phyloP scores from a whole-genome alignment of 1,140 invertebrate genomes.

The Holotrichia oblita region DNA sequence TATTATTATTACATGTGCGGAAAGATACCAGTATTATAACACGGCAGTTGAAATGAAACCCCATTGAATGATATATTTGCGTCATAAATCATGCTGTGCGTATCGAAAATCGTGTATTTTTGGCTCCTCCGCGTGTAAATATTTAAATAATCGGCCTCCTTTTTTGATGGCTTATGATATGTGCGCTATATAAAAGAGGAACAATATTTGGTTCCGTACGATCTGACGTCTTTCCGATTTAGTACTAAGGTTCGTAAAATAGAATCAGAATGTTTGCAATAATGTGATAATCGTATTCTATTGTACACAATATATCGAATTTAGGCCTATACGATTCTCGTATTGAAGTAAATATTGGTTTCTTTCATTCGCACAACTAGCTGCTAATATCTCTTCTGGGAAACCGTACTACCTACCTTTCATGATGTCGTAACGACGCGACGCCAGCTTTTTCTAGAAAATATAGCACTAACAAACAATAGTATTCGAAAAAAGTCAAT shows the following conservation, averaged over 20 bases:
- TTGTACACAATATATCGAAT: too few relatives aligned
- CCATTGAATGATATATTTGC: conserved; percentile 1
- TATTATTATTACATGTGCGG: background rate
- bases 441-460: too few relatives aligned
- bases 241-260: background rate
- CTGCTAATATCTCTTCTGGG: too few relatives aligned
- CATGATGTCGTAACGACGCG: too few relatives aligned
- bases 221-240: background rate
- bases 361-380: too few relatives aligned
- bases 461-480: too few relatives aligned
- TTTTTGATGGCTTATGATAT: background rate
- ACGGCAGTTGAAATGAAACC: conserved; percentile 16
- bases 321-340: too few relatives aligned
- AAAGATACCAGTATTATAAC: background rate
- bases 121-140: background rate
- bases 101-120: conserved; percentile 9
- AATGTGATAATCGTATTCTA: too few relatives aligned
- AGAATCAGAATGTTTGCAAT: background rate
- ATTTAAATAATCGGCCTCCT: conserved; percentile 25
- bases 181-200: background rate
- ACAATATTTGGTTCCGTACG: background rate
- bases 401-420: too few relatives aligned
- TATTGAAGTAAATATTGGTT: too few relatives aligned
- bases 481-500: too few relatives aligned
- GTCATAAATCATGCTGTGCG: conserved; percentile 14